Percentiles rank a stretch among this genome's conserved stretches.
Evolutionary conservation across 2,113 vertebrate species (phyloP).

Genomic region (Paradoxurus hermaphroditus): DNA sequence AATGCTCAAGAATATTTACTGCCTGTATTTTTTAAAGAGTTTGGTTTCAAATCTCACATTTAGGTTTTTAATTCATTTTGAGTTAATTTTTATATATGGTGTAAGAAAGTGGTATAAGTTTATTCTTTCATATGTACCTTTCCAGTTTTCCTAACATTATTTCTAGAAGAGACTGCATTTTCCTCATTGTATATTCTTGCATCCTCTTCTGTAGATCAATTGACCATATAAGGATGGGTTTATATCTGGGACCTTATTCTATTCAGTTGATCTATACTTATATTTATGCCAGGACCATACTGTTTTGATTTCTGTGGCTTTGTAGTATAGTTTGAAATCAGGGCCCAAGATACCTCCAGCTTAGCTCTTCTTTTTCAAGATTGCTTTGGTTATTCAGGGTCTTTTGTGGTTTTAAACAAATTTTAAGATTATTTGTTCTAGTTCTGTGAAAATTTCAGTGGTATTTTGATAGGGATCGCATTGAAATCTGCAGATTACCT

Average conservation of each 20-base stretch:
- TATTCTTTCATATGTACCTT: not conserved
- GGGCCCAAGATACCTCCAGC: not conserved
- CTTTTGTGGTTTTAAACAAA: not conserved
- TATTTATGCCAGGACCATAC: not conserved
- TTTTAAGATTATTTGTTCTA: not conserved
- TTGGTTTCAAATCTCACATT: not conserved
- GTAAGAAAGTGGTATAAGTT: not conserved
- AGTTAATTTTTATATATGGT: not conserved
- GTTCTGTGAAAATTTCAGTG: not conserved
- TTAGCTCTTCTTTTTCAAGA: not conserved
- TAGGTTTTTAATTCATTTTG: not conserved
- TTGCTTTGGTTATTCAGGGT: not conserved
- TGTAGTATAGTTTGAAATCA: not conserved
- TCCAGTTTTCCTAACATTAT: not conserved
- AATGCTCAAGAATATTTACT: not conserved
- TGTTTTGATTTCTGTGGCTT: not conserved
- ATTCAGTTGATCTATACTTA: not conserved
- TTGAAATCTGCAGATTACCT: not conserved
- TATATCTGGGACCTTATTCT: not conserved
- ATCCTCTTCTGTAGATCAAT: not conserved
- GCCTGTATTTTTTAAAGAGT: not conserved
- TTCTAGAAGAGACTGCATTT: not conserved
- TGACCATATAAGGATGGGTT: not conserved
- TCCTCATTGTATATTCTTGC: not conserved
- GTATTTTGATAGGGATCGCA: not conserved